Base-by-base conservation (phyloP, 2,113 vertebrate species). In the Papio anubis region DNA sequence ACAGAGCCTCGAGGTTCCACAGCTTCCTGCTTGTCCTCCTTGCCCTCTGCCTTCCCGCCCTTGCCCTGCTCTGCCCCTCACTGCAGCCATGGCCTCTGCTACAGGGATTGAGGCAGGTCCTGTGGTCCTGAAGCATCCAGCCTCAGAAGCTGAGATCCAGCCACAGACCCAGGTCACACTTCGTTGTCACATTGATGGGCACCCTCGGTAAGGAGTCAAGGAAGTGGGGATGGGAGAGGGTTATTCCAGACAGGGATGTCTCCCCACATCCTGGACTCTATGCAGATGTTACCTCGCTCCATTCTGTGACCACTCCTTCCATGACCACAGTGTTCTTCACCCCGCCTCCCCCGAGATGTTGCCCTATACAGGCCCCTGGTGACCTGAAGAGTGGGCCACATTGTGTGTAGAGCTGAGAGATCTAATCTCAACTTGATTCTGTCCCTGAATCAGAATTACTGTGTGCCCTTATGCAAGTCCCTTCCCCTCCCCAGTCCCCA, bases 121-220 rank as follows among this genome's bases (percentile, higher is more conserved):
- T 0, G 99, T 99, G 94, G 98, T 99, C 72, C 98, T 99, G 98
- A 99, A 99, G 98, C 99, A 99, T 70, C 99, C 99, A 0, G 96
- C 97, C 90, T 99, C 98, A 8, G 75, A 99, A 96, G 98, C 98
- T 3, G 99, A 99, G 92, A 99, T 99, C 96, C 99, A 99, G 98
- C 99, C 99, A 59, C 99, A 99, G 79, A 98, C 99, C 6, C 98
- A 98, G 27, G 99, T 99, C 98, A 99, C 98, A 0, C 97, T 99
- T 93, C 99, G 99, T 57, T 99, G 99, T 97, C 99, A 99, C 95
- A 99, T 99, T 21, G 99, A 99, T 0, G 99, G 99, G 95, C 99
- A 99, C 98, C 99, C 99, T 8, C 99, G 99, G 99, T 99, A 99
- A 99, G 99, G 87, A 93, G 83, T 86, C 21, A 4, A n/a, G 57